Conservation (phyloP, 2,888 invertebrate species). For the Parasteatoda lunata region DNA sequence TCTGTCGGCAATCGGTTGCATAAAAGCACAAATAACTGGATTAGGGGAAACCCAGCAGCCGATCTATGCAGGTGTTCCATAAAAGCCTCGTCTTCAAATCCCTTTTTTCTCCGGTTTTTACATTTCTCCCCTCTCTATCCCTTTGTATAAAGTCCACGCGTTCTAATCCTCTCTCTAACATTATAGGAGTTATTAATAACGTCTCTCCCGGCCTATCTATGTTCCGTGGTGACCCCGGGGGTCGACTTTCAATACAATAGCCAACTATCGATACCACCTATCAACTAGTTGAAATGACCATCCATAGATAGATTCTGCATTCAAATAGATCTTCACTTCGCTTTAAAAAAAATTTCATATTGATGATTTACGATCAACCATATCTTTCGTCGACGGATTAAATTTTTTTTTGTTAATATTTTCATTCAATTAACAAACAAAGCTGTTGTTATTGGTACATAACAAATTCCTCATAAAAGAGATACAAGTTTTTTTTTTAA, state of each 20-base stretch:
- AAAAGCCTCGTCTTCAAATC: conserved; percentile 59
- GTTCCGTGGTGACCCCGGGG: conserved; percentile 52
- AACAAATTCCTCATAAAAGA: too few relatives aligned
- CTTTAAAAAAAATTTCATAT: too few relatives aligned
- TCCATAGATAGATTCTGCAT: background rate
- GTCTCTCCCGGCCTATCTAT: conserved; percentile 54
- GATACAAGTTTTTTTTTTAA: too few relatives aligned
- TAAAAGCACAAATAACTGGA: conserved; percentile 69
- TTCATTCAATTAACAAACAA: too few relatives aligned
- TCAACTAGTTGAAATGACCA: conserved; percentile 35
- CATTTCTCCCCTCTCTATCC: conserved; percentile 48
- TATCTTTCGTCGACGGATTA: too few relatives aligned
- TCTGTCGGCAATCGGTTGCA: conserved; percentile 67
- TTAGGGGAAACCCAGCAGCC: conserved; percentile 57
- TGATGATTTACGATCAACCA: too few relatives aligned
- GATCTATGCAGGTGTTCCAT: conserved; percentile 62
- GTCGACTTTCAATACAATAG: conserved; percentile 49
- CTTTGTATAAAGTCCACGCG: conserved; percentile 59
- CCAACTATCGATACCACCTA: conserved; percentile 25
- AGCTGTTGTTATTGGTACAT: too few relatives aligned
- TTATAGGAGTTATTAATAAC: conserved; percentile 64
- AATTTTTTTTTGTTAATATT: too few relatives aligned
- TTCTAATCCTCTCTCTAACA: conserved; percentile 59
- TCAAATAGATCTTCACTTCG: too few relatives aligned
- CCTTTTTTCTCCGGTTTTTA: conserved; percentile 57